Base-by-base conservation (phyloP, 2,888 invertebrate genomes). In the Athripsodes cinereus region DNA sequence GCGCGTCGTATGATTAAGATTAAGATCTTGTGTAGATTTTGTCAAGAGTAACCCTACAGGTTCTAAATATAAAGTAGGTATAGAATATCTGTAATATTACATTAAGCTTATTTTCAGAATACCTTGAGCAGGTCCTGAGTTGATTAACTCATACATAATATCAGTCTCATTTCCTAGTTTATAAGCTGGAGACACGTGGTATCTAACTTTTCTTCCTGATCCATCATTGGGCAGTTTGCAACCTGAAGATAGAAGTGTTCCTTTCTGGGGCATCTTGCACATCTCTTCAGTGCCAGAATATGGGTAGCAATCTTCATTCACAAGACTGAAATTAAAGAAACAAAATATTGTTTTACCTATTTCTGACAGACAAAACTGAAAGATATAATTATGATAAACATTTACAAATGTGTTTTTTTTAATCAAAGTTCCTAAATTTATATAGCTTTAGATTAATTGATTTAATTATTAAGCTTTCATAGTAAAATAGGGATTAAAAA, bases 41-140 rank as follows among this genome's bases (percentile, higher is more conserved):
- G n/a, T n/a, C n/a, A n/a, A n/a, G n/a, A n/a, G n/a, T n/a, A n/a
- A n/a, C n/a, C n/a, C n/a, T n/a, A n/a, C n/a, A n/a, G n/a, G n/a
- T n/a, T n/a, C n/a, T n/a, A n/a, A n/a, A n/a, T n/a, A n/a, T n/a
- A n/a, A n/a, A n/a, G n/a, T n/a, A n/a, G n/a, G n/a, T n/a, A n/a
- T n/a, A n/a, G n/a, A n/a, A n/a, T n/a, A n/a, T n/a, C n/a, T n/a
- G n/a, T n/a, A n/a, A n/a, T n/a, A n/a, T n/a, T n/a, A n/a, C n/a
- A n/a, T n/a, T n/a, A n/a, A n/a, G n/a, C n/a, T n/a, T n/a, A n/a
- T n/a, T n/a, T n/a, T n/a, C n/a, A n/a, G n/a, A n/a, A n/a, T 72
- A 88, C 88, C 90, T 83, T 96, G 96, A 1, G 96, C 93, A 1
- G 96, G 96, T 49, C 97, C 97, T 47, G 92, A 92, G 50, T 83